Conservation (phyloP, 2,113 vertebrate genomes). For the Cyanoramphus novaezelandiae region DNA sequence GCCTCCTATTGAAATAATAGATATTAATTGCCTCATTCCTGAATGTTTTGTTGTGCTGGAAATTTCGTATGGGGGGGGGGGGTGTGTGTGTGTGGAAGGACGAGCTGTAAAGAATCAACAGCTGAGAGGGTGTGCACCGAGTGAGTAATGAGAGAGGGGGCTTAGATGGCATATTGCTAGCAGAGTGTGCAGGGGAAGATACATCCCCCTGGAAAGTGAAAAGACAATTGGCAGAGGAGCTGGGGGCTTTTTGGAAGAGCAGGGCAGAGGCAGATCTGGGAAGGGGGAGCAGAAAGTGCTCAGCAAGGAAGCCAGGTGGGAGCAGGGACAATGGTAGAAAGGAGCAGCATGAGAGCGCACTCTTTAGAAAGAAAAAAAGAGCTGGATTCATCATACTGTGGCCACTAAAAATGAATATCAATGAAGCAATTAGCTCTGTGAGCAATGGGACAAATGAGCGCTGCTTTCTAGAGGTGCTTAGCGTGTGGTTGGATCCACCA, state of each 20-base stretch:
- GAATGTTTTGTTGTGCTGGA: background rate
- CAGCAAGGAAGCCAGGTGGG: background rate
- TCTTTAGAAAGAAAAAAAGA: background rate
- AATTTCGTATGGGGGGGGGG: background rate
- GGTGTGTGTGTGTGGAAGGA: background rate
- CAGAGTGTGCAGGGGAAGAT: background rate
- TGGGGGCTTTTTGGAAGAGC: background rate
- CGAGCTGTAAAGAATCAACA: background rate
- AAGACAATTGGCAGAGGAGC: background rate
- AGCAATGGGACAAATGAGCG: background rate
- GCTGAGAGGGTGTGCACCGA: background rate
- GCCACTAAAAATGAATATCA: slow-evolving; percentile 1
- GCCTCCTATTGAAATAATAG: slow-evolving; percentile 54
- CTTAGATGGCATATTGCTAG: background rate
- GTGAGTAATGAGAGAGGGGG: background rate
- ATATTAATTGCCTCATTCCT: slow-evolving; percentile 46
- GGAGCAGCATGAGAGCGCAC: background rate
- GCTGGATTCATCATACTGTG: background rate
- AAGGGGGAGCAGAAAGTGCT: background rate
- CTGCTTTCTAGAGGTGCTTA: background rate
- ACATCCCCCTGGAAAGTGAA: background rate
- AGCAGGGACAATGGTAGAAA: background rate
- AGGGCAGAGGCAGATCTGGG: background rate
- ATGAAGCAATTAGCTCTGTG: background rate
- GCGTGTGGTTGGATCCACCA: background rate